Evolutionary conservation across 2,113 vertebrate species (phyloP), one percentile per base, ranked within the genome.

Genomic region (Channa maculata): DNA sequence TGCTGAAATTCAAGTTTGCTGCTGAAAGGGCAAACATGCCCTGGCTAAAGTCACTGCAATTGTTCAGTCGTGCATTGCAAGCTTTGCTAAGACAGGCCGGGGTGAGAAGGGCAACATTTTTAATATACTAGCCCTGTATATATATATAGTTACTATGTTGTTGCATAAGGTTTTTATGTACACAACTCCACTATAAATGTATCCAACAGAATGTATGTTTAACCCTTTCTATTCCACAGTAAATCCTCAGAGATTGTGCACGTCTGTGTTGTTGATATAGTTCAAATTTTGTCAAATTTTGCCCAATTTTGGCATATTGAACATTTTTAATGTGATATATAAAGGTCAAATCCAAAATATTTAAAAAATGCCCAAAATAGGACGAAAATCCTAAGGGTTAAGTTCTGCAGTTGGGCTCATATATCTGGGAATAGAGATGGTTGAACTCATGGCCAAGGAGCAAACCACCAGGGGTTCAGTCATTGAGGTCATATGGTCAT

Each of bases 201-300:
- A 79, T 77, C 6, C 41, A 78, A 70, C 60, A 52, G 88, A 92
- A 92, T 90, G 90, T 90, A 86, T 51, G 71, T 85, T 79, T 76
- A 76, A 46, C 65, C 58, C 61, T 55, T 70, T 61, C 72, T 76
- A 55, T 53, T 75, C 75, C 83, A 65, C 67, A 15, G 78, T 59
- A 8, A 52, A 51, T 12, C 60, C 69, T 64, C 46, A 44, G 53
- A 75, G 81, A 86, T 85, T 82, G 83, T 90, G 74, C 86, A 87
- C 80, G 75, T 89, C 82, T 62, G 66, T 79, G 53, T 64, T 57
- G 66, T 65, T 80, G 46, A 83, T 75, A 58, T 71, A 8, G 61
- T 80, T 76, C 66, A 77, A 13, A 53, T 37, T 24, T 24, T 24
- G 24, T 24, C 24, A 24, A 24, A 24, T 24, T 24, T 24, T 24